A percentile compares a stretch with the other conserved stretches of the same genome.
Evolutionary conservation across 2,888 invertebrate genomes (phyloP).

Genomic region (Pycnomerus fuliginosus): DNA sequence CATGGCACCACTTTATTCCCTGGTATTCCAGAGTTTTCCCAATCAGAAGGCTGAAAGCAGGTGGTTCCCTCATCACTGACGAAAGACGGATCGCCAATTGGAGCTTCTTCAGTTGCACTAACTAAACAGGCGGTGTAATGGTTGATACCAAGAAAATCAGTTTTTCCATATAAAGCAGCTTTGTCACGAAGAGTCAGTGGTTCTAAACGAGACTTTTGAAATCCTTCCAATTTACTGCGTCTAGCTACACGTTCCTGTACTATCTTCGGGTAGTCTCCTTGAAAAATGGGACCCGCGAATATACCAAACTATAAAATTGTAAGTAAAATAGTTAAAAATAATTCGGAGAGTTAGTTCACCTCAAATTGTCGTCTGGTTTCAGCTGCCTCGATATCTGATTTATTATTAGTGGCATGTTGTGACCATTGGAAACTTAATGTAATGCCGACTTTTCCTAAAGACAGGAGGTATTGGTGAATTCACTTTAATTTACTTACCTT

Average conservation of each 20-base stretch:
- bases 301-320: conserved; percentile 32
- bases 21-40: conserved; percentile 29
- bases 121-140: conserved; percentile 65
- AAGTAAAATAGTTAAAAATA: neutral
- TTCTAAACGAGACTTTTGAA: conserved; percentile 62
- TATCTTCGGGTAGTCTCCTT: conserved; percentile 66
- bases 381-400: no score
- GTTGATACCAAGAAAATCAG: conserved; percentile 75
- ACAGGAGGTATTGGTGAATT: no score
- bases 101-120: conserved; percentile 49
- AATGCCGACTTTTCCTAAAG: no score
- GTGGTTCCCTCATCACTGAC: conserved; percentile 7
- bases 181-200: conserved; percentile 62
- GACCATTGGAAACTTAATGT: no score
- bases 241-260: conserved; percentile 62
- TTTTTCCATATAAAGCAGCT: conserved; percentile 59
- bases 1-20: conserved; percentile 18
- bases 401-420: no score
- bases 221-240: conserved; percentile 61
- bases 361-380: conserved; percentile 9
- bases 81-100: conserved; percentile 4
- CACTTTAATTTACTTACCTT: no score
- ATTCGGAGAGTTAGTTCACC: neutral
- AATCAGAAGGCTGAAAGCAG: conserved; percentile 6
- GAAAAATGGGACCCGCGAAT: conserved; percentile 60